Base-by-base conservation (phyloP, 2,113 vertebrate genomes). In the Planiliza haematocheilus region DNA sequence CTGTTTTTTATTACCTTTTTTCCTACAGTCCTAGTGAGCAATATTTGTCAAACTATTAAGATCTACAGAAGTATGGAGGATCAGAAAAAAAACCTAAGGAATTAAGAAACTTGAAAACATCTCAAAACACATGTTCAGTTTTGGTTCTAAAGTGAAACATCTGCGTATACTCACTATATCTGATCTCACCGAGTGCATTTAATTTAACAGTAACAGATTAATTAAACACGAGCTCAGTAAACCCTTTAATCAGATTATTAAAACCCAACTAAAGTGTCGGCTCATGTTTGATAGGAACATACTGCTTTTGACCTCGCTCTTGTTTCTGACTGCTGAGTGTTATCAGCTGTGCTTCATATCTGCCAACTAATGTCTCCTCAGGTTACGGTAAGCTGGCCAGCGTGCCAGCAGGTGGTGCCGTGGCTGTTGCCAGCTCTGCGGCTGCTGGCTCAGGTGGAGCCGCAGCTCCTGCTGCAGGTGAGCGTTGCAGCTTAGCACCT, bases 371-470 rank as follows among this genome's bases (percentile, higher is more conserved):
- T 86, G 18, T 86, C 65, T 72, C 77, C 37, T 80, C 82, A 98
- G 97, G 97, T 52, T 96, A 96, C 8, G 87, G 96, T 50, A 99
- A 98, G 21, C 92, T 98, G 70, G 97, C 97, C 93, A 96, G 96
- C 46, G 91, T 98, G 83, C 97, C 97, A 0, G 91, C 95, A 1
- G 97, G 96, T 2, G 96, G 96, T 8, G 94, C 96, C 0, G 96
- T 96, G 4, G 94, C 95, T 0, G 95, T 95, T n/a, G 92, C 96
- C 82, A 91, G 83, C 66, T 93, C 93, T 75, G 91, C 79, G 1
- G 87, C 82, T 48, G 52, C 74, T 53, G 63, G 82, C 41, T 70
- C 89, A 36, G 92, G 87, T 2, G 90, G 86, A 3, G 95, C 95
- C 7, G 91, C 95, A 4, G 94, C 95, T 38, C 95, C 95, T 45